Conservation (phyloP, 1,140 invertebrate species). For the Wiebesia pumilae region DNA sequence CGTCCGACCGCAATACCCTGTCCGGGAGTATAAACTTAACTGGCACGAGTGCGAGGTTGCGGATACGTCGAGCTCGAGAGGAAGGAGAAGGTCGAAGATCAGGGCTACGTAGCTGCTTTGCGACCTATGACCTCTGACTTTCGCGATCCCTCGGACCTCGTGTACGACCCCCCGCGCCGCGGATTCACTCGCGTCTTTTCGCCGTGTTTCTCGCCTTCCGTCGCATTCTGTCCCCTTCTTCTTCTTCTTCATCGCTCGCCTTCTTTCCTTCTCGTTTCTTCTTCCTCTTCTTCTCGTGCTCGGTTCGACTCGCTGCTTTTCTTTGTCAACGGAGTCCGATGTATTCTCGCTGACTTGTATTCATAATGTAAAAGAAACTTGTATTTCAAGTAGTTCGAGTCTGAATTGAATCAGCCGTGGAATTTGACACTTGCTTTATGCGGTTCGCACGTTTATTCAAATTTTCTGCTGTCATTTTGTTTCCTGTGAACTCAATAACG, state of each 20-base stretch:
- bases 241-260: not conserved
- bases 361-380: constrained; percentile 1
- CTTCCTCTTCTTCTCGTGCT: not conserved
- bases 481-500: not conserved
- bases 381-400: constrained; percentile 39
- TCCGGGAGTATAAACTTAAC: not conserved
- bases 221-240: not conserved
- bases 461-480: not conserved
- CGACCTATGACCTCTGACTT: constrained; percentile 69
- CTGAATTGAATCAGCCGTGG: constrained; percentile 31
- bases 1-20: not conserved
- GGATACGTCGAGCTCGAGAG: constrained; percentile 43
- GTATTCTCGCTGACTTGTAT: not conserved
- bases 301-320: not conserved
- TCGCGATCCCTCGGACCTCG: constrained; percentile 56
- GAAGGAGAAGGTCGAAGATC: constrained; percentile 69
- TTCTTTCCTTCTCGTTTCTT: not conserved
- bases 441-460: not conserved
- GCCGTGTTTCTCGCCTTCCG: not conserved
- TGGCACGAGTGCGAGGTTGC: not conserved
- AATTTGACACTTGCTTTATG: constrained; percentile 9
- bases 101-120: constrained; percentile 68
- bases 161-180: not conserved
- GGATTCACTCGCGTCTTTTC: not conserved
- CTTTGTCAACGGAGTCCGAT: not conserved